Base-by-base conservation (phyloP, 2,797 vertebrate genomes). In the Smutsia temminckii region DNA sequence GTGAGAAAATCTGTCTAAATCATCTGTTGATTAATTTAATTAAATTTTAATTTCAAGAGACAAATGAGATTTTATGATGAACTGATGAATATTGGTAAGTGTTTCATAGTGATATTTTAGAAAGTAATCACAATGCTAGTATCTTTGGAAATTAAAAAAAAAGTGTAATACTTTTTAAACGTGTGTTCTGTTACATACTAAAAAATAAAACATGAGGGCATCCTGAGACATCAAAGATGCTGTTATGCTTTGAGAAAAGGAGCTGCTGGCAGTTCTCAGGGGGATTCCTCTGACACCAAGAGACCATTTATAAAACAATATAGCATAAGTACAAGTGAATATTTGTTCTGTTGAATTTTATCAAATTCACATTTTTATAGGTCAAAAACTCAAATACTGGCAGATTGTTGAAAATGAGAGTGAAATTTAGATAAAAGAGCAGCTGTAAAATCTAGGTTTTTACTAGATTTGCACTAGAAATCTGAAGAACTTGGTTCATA, bases 1-100 rank as follows among this genome's bases (percentile, higher is more conserved):
- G 87, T 93, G 55, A 89, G 29, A 75, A 91, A 87, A 40, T 55
- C 3, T 86, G 6, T 75, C 87, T 89, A 71, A 90, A 74, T 86
- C 57, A 32, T n/a, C 64, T 87, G 23, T 27, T 80, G 27, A 55
- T 63, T 80, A n/a, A 46, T 79, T 63, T 63, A 63, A 63, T 89
- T 95, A 92, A 80, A 83, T 91, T 91, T 95, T 94, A 59, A 85
- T 91, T 78, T 93, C 23, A 72, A 88, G 32, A 14, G 63, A 49
- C 5, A 61, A 68, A 37, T n/a, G 77, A 77, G 20, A 74, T 80
- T 32, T 87, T 87, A 77, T 80, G 23, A 55, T 68, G 37, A 63
- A n/a, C 72, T 80, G 23, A 55, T 68, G 37, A 63, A n/a, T 79
- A 29, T 66, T 71, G 13, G 2, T 85, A 71, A 51, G 89, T 69